Base-by-base conservation (phyloP, 1,140 invertebrate genomes). In the Yoshiicerus persimilis region DNA sequence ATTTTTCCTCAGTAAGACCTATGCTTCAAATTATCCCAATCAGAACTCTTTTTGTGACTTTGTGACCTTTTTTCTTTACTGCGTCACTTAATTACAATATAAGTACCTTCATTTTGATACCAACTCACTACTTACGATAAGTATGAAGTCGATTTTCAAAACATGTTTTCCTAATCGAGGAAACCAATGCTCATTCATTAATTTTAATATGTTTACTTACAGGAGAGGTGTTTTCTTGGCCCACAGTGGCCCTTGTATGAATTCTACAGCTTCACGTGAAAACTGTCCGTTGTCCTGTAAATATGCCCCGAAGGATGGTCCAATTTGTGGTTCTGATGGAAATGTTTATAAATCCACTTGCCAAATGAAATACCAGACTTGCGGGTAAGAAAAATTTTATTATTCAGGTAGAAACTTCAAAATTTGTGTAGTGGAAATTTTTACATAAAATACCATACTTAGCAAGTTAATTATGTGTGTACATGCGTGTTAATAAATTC, bases 321-420 rank as follows among this genome's bases (percentile, higher is more conserved):
- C 97, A 0, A 95, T 98, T 89, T 99, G 98, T 92, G 97, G 84
- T 20, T 97, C 95, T 86, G 96, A 99, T 92, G 97, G 97, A 36
- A 97, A 97, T 91, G 97, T 98, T 0, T 99, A 99, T 93, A 96
- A 96, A 91, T 98, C 96, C 87, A 97, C 97, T 8, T 99, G 98
- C 92, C 96, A 97, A 90, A 97, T 99, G 96, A 97, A 97, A 91
- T 93, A 96, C 83, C 93, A 96, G 5, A 98, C 97, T 66, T 98
- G 97, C 92, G 96, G 96, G 96, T 97, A 93, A 93, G 93, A 77
- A 30, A 27, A 47, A n/a, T n/a, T n/a, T n/a, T 56, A n/a, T 56
- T 16, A 56, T n/a, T 4, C 47, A 56, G 41, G n/a, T n/a, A 56
- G 47, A n/a, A n/a, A n/a, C n/a, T 47, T 56, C 20, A 56, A 56